Conservation (phyloP, 1,140 invertebrate species). For the Drosophila pachea region DNA sequence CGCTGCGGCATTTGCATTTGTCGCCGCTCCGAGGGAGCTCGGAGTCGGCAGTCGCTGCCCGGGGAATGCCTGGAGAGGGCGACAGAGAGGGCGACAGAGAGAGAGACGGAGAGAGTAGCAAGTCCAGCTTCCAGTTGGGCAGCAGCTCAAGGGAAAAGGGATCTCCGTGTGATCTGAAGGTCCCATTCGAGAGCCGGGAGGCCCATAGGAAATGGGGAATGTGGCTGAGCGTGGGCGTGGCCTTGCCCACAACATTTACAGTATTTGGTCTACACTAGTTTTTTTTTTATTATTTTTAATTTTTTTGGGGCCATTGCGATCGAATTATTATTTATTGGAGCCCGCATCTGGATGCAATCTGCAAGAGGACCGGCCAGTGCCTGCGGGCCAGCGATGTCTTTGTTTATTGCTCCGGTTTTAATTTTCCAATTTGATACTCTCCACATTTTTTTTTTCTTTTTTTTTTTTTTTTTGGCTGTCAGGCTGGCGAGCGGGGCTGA, state of each 20-base stretch:
- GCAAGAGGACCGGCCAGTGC: constrained; percentile 31
- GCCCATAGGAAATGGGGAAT: no score
- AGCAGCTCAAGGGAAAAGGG: no score
- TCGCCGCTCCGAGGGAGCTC: constrained; percentile 50
- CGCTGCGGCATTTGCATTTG: constrained; percentile 49
- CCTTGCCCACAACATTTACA: constrained; percentile 17
- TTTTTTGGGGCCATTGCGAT: constrained; percentile 27
- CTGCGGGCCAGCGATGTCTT: constrained; percentile 68
- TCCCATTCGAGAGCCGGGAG: no score
- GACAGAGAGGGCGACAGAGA: no score
- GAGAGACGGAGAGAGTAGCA: no score
- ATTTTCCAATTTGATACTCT: not conserved
- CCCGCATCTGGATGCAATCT: constrained; percentile 54
- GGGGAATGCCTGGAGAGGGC: not conserved
- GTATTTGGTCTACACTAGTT: constrained; percentile 51
- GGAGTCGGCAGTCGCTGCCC: not conserved
- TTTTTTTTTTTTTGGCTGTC: constrained; percentile 21
- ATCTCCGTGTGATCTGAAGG: no score
- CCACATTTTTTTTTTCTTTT: constrained; percentile 14
- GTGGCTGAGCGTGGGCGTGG: no score
- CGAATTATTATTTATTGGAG: constrained; percentile 72
- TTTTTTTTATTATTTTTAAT: not conserved
- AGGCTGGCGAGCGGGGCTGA: not conserved
- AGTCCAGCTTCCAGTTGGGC: no score
- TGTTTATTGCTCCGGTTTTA: constrained; percentile 66